Percentiles rank a stretch among this genome's conserved stretches.
phyloP scores from a whole-genome alignment of 1,140 invertebrate genomes.

The Frieseomelitta varia region DNA sequence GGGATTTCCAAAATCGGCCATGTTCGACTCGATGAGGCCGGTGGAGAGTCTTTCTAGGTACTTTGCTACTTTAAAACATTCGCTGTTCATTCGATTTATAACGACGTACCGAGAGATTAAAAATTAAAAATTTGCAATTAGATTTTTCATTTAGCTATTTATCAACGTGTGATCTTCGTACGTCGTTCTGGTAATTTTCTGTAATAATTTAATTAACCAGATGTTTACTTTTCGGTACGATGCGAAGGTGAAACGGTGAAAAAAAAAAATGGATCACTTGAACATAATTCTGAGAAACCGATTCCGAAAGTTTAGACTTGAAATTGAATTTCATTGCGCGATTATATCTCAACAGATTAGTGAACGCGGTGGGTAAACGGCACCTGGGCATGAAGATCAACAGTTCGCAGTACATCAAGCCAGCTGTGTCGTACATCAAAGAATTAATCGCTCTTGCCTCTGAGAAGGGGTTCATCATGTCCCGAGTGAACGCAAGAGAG shows the following conservation, averaged over 20 bases:
- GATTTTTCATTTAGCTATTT: too few species aligned
- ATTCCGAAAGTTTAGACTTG: too few species aligned
- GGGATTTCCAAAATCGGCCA: conserved; percentile 87
- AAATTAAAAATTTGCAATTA: too few species aligned
- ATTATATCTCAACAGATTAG: conserved; percentile 74
- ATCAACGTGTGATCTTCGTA: too few species aligned
- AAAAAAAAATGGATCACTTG: too few species aligned
- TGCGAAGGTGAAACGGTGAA: too few species aligned
- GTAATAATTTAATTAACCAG: too few species aligned
- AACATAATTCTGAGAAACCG: too few species aligned
- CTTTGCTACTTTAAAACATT: background rate
- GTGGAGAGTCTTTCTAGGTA: conserved; percentile 85
- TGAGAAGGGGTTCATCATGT: conserved; percentile 85
- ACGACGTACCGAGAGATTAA: background rate
- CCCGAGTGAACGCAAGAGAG: conserved; percentile 84
- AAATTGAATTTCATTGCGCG: conserved; percentile 4
- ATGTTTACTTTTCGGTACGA: too few species aligned
- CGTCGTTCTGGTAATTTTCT: too few species aligned
- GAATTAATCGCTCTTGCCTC: conserved; percentile 87
- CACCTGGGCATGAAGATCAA: conserved; percentile 88
- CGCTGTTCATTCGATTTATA: background rate
- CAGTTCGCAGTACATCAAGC: conserved; percentile 88
- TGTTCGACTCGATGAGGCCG: conserved; percentile 87
- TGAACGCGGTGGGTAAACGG: conserved; percentile 86
- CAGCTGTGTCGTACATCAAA: conserved; percentile 87